Conservation (phyloP, 2,113 vertebrate species). For the Pomatostomus ruficeps region DNA sequence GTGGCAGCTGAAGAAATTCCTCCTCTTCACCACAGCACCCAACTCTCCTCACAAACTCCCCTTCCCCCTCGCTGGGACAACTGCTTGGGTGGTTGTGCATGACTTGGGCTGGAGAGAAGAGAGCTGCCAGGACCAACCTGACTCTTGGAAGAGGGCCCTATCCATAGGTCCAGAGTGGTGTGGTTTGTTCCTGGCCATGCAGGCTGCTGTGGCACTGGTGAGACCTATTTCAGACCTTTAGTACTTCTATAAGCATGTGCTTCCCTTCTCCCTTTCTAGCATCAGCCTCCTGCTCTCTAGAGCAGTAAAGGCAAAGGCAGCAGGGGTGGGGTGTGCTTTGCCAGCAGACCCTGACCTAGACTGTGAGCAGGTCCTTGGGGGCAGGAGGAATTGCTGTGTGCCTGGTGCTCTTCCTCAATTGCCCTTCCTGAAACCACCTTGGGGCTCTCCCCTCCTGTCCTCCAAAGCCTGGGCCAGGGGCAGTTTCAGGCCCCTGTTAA, state of each 20-base stretch:
- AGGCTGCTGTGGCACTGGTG: not conserved
- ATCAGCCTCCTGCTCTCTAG: not conserved
- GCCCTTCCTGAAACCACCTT: not conserved
- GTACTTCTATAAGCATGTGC: accelerated
- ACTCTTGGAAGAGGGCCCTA: not conserved
- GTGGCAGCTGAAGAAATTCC: not conserved
- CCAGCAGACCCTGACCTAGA: not conserved
- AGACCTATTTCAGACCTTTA: not conserved
- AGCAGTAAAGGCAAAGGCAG: not conserved
- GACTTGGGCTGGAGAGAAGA: not conserved
- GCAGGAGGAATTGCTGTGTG: accelerated
- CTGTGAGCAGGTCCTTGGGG: not conserved
- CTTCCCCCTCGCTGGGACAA: not conserved
- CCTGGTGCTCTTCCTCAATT: not conserved
- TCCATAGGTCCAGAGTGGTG: not conserved
- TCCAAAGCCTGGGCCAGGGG: not conserved
- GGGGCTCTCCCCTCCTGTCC: not conserved
- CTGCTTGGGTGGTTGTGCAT: not conserved
- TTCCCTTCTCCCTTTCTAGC: not conserved
- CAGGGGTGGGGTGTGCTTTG: accelerated
- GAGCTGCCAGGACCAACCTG: not conserved
- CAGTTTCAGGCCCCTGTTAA: not conserved
- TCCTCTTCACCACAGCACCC: not conserved
- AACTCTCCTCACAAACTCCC: not conserved
- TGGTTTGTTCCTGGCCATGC: accelerated